Base-by-base conservation (phyloP, 2,888 invertebrate species). In the Drosophila putrida region DNA sequence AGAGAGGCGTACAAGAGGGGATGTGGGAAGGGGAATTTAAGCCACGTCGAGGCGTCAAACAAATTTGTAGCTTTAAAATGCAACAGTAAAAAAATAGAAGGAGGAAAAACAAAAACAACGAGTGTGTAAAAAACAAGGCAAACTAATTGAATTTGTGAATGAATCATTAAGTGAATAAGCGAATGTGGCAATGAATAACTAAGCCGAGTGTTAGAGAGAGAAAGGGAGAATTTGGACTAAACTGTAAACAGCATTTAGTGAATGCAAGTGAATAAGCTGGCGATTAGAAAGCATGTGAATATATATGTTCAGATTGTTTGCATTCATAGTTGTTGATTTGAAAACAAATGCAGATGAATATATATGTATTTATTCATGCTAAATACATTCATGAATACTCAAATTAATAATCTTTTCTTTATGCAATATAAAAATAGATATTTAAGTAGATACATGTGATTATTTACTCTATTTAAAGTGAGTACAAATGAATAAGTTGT, bases 11-110 rank as follows among this genome's bases (percentile, higher is more conserved):
- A 31, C 31, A 31, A 5, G 10, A 0, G 35, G 6, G 25, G 1
- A 8, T 35, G 41, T 20, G 2, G 11, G 11, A 20, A 55, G 27
- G 46, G 51, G 50, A 59, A 59, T 50, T 75, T 75, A 76, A 65
- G 58, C 66, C 66, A 6, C 49, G 53, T 47, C 58, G 65, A 83
- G 85, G 86, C 82, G 82, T 82, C 78, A 73, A 78, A 78, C 75
- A 78, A 75, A 85, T 82, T 82, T 82, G 85, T 82, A 71, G 78
- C 65, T 78, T 73, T 71, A 78, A 71, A 69, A 79, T 70, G 61
- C 71, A 75, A 65, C 49, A 73, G 8, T 68, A 25, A 50, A 58
- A 60, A 54, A 13, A 44, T 0, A 20, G 2, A 20, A 3, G 3
- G 2, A 20, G 20, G 3, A 2, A 49, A 25, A 51, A 35, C 31